phyloP scores from a whole-genome alignment of 2,113 vertebrate genomes.

The Bujurquina vittata region DNA sequence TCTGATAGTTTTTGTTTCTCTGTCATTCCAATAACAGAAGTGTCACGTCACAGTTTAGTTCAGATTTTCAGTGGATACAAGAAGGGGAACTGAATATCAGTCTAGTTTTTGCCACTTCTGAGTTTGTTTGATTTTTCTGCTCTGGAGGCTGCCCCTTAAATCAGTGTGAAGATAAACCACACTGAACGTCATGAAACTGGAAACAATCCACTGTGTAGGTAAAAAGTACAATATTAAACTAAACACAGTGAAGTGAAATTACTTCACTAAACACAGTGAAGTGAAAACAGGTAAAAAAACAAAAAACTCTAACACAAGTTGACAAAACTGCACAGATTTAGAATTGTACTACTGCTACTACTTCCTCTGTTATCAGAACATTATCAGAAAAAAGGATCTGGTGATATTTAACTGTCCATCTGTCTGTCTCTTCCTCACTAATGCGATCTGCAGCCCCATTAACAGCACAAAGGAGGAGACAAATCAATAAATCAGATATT shows the following conservation, averaged over 20 bases:
- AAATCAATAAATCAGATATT: slow-evolving; percentile 57
- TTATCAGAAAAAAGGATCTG: neutral
- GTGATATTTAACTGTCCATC: neutral
- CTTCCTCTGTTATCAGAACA: neutral
- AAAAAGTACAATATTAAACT: neutral
- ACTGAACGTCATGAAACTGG: too few species aligned
- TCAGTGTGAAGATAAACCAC: neutral
- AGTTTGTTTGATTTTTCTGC: too few species aligned
- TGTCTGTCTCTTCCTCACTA: neutral
- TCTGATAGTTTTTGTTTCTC: neutral
- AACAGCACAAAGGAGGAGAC: slow-evolving; percentile 24
- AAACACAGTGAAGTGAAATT: neutral
- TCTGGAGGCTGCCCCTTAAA: too few species aligned
- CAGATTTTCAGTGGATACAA: too few species aligned
- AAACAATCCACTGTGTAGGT: neutral
- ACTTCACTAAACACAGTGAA: neutral
- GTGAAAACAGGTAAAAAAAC: neutral
- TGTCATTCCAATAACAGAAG: neutral
- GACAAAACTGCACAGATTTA: too few species aligned
- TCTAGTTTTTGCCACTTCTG: too few species aligned
- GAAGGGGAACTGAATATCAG: too few species aligned
- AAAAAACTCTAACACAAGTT: neutral
- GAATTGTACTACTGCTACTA: neutral
- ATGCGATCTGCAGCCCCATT: neutral
- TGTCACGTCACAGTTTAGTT: neutral